A percentile compares a stretch with the other conserved stretches of the same genome.
These are phyloP conservation scores for Cathartes aura DNA, from an alignment of 2,113 vertebrate species.

Conservation along the genomic window DNA sequence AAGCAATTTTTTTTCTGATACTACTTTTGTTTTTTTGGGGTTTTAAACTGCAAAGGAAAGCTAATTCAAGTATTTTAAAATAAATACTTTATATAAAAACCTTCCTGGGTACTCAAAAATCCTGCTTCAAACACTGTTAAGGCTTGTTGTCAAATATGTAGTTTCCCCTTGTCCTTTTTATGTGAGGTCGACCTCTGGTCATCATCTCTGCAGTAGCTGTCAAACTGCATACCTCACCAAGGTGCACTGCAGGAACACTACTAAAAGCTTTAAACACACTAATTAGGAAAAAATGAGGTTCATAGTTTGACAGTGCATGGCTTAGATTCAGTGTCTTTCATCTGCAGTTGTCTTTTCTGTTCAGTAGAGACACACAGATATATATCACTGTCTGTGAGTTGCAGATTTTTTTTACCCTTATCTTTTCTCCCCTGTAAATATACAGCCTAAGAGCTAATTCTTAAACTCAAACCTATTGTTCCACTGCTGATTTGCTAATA, in stretches of 20 bases:
- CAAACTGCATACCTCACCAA: not conserved
- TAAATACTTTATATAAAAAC: not conserved
- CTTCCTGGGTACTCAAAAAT: not conserved
- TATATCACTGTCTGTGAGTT: not conserved
- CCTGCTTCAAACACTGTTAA: not conserved
- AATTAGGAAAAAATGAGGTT: not conserved
- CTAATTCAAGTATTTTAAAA: not conserved
- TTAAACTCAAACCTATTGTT: not conserved
- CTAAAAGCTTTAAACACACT: not conserved
- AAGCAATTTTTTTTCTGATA: not conserved
- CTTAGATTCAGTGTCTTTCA: not conserved
- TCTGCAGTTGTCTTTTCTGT: not conserved
- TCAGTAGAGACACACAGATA: not conserved
- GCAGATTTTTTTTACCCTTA: not conserved
- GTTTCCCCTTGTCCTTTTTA: not conserved
- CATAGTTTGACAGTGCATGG: not conserved
- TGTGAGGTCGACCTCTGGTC: not conserved
- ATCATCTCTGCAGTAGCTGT: not conserved
- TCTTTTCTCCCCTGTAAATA: conserved; percentile 1
- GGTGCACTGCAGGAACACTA: not conserved
- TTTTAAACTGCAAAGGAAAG: not conserved
- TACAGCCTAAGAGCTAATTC: not conserved
- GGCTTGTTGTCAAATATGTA: not conserved
- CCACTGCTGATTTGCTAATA: not conserved
- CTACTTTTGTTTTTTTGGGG: not conserved